Evolutionary conservation across 2,888 invertebrate species (phyloP).

Genomic region (Parthenolecanium corni): DNA sequence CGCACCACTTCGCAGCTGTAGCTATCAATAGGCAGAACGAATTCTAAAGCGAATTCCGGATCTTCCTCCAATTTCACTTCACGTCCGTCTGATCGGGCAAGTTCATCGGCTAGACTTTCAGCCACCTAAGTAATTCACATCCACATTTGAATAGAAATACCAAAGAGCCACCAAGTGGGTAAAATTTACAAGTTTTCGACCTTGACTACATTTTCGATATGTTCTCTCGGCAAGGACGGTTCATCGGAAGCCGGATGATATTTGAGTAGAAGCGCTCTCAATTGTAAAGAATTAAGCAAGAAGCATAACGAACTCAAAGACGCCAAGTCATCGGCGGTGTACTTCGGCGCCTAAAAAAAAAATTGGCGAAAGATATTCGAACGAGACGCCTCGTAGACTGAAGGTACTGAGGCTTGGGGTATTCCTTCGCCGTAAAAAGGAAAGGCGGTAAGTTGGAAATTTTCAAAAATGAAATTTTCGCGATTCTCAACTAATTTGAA

Average conservation of each 20-base stretch:
- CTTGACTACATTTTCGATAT: slow-evolving; percentile 49
- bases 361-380: not conserved
- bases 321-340: slow-evolving; percentile 75
- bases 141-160: too few species aligned
- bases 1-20: slow-evolving; percentile 93
- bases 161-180: too few species aligned
- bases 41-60: slow-evolving; percentile 73
- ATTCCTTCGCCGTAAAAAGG: too few species aligned
- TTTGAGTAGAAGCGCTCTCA: slow-evolving; percentile 70
- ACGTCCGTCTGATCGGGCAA: slow-evolving; percentile 78
- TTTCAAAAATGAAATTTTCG: too few species aligned
- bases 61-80: slow-evolving; percentile 83
- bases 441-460: too few species aligned
- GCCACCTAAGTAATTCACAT: slow-evolving; percentile 51
- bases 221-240: slow-evolving; percentile 47
- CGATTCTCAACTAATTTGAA: too few species aligned
- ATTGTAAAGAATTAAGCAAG: slow-evolving; percentile 90
- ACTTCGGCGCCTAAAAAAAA: slow-evolving; percentile 55
- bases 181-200: slow-evolving; percentile 37
- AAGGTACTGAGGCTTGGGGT: too few species aligned
- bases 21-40: slow-evolving; percentile 92
- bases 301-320: slow-evolving; percentile 85
- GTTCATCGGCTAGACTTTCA: slow-evolving; percentile 79
- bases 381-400: too few species aligned
- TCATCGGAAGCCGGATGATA: slow-evolving; percentile 55